Percentiles rank a stretch among this genome's conserved stretches.
Evolutionary conservation across 2,888 invertebrate species (phyloP).

Genomic region (Heliconius hortense): DNA sequence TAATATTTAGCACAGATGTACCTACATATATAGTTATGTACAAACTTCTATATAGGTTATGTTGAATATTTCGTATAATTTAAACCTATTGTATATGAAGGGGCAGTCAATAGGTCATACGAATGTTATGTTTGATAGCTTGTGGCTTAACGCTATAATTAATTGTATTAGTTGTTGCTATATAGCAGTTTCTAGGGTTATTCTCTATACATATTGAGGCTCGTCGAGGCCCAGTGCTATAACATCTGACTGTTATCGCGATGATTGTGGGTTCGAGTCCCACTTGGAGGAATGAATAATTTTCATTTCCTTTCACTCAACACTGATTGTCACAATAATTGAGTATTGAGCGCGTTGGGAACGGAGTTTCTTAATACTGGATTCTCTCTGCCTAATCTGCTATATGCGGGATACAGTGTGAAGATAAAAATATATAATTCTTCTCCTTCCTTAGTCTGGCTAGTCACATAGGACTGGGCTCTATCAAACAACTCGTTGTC

Average conservation of each 20-base stretch:
- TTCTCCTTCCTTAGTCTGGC: too few species aligned
- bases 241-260: neutral
- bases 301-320: too few species aligned
- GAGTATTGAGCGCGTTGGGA: too few species aligned
- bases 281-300: neutral
- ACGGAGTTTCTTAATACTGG: too few species aligned
- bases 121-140: conserved; percentile 1
- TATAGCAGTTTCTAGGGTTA: neutral
- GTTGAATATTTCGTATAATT: neutral
- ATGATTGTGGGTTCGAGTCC: neutral
- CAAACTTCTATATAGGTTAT: neutral
- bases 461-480: too few species aligned
- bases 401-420: too few species aligned
- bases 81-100: neutral
- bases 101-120: neutral
- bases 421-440: too few species aligned
- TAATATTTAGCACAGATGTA: neutral
- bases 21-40: neutral
- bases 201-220: neutral
- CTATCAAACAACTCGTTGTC: too few species aligned
- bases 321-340: too few species aligned
- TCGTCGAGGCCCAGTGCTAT: too few species aligned
- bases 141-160: conserved; percentile 3
- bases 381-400: too few species aligned
- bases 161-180: neutral